phyloP scores from a whole-genome alignment of 1,140 invertebrate species.

The Trypoxylus dichotomus region DNA sequence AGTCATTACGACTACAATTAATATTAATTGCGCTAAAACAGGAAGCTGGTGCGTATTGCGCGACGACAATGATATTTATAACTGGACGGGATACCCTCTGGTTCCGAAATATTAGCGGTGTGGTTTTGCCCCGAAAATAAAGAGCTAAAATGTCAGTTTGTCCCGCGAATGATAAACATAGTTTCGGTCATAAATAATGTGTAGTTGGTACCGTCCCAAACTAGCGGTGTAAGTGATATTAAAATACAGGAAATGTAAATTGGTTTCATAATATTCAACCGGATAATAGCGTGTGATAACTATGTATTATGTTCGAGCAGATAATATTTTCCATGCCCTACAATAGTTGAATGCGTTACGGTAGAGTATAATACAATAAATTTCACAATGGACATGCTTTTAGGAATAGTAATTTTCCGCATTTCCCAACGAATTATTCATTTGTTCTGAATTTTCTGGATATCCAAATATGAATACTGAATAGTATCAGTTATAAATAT shows the following conservation, averaged over 20 bases:
- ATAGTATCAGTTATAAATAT: no score
- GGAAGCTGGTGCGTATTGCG: not conserved
- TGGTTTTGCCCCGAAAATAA: not conserved
- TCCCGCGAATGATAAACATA: not conserved
- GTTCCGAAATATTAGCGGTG: not conserved
- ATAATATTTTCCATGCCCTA: not conserved
- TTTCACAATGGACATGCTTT: not conserved
- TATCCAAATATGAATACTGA: no score
- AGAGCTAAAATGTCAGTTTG: no score
- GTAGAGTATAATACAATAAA: not conserved
- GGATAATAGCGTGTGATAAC: constrained; percentile 2
- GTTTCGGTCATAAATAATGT: not conserved
- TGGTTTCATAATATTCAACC: not conserved
- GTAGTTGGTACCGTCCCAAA: not conserved
- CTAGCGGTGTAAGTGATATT: not conserved
- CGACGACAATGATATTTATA: not conserved
- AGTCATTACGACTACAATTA: not conserved
- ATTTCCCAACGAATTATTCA: no score
- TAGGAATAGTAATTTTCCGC: no score
- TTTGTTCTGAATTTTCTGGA: no score
- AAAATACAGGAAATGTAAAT: not conserved
- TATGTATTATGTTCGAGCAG: not conserved
- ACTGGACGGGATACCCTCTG: no score
- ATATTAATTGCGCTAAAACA: not conserved
- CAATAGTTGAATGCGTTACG: not conserved